Evolutionary conservation across 2,888 invertebrate genomes (phyloP).

Genomic region (Hanleya hanleyi): DNA sequence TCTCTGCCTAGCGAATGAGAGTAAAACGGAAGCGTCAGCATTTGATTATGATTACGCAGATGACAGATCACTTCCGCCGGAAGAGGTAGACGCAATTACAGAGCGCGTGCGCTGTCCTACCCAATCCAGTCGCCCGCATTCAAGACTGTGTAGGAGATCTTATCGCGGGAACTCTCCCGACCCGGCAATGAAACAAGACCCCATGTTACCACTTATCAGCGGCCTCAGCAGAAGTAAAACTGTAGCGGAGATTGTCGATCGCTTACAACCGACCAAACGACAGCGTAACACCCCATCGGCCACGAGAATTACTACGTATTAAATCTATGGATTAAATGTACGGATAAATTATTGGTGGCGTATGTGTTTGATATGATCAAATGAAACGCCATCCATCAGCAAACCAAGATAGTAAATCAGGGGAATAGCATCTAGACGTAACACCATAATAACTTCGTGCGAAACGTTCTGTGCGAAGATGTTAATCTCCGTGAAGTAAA

Average conservation of each 20-base stretch:
- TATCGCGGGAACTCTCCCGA: constrained; percentile 33
- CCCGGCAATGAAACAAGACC: constrained; percentile 45
- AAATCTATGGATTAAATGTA: too few relatives aligned
- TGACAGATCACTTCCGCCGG: constrained; percentile 39
- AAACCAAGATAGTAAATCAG: too few relatives aligned
- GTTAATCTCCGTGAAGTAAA: too few relatives aligned
- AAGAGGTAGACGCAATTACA: constrained; percentile 46
- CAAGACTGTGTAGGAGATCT: neutral
- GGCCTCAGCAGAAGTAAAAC: constrained; percentile 43
- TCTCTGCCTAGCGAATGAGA: constrained; percentile 46
- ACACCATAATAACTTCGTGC: too few relatives aligned
- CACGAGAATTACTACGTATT: too few relatives aligned
- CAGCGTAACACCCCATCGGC: neutral
- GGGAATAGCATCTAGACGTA: too few relatives aligned
- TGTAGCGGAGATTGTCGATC: constrained; percentile 44
- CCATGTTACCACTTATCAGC: constrained; percentile 43
- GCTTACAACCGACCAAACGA: constrained; percentile 23
- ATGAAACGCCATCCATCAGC: too few relatives aligned
- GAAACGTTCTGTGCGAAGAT: too few relatives aligned
- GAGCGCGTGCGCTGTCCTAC: constrained; percentile 41
- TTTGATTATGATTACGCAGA: constrained; percentile 48
- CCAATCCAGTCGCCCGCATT: constrained; percentile 30
- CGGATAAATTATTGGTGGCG: too few relatives aligned
- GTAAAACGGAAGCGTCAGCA: constrained; percentile 37
- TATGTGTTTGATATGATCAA: too few relatives aligned